Conservation (phyloP, 2,888 invertebrate species). For the Anoncus sp. region DNA sequence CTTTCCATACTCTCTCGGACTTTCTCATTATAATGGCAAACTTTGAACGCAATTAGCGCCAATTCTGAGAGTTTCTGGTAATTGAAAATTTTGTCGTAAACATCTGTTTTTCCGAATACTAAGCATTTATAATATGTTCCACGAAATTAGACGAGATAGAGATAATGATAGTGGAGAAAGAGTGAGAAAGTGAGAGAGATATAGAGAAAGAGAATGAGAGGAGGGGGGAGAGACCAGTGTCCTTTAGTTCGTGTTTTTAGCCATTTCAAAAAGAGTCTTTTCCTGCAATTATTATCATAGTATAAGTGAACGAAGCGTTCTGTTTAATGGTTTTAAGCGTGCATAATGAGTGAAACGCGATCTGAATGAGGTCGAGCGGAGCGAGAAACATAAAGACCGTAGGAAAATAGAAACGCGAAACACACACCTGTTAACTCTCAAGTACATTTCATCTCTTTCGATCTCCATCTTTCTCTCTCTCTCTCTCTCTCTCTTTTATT, state of each 20-base stretch:
- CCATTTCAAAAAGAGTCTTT: constrained; percentile 24
- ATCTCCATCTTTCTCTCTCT: neutral
- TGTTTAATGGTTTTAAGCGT: constrained; percentile 46
- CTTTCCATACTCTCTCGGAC: constrained; percentile 11
- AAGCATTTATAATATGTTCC: constrained; percentile 35
- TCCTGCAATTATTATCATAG: constrained; percentile 43
- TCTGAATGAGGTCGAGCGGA: constrained; percentile 36
- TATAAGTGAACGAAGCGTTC: constrained; percentile 25
- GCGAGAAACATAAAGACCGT: constrained; percentile 33
- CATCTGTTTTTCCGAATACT: constrained; percentile 51
- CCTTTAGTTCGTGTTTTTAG: constrained; percentile 23
- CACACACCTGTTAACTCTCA: constrained; percentile 58
- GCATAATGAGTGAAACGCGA: constrained; percentile 50
- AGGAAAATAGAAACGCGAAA: constrained; percentile 53
- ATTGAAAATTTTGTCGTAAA: constrained; percentile 60
- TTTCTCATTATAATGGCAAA: constrained; percentile 46
- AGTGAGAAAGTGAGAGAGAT: neutral
- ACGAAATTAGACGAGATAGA: constrained; percentile 5
- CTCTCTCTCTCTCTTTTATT: constrained; percentile 3
- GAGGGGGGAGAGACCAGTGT: no score
- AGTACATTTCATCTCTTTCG: constrained; percentile 46
- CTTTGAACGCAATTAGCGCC: constrained; percentile 58
- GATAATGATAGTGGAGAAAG: neutral
- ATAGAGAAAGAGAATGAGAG: neutral
- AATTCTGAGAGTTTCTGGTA: constrained; percentile 41